Base-by-base conservation (phyloP, 1,140 invertebrate species). In the Philaenus spumarius region DNA sequence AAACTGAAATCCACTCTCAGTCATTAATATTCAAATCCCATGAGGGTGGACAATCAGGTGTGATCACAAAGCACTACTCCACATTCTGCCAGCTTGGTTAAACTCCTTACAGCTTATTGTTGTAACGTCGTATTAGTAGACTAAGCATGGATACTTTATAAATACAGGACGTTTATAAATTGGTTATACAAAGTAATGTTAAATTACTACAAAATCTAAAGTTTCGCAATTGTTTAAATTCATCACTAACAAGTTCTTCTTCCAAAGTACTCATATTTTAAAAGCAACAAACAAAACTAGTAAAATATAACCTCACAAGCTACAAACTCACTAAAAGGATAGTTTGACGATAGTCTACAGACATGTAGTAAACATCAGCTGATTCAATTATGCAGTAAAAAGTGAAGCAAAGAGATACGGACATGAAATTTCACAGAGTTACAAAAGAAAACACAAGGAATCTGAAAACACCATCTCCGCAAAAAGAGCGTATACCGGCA, bases 201-300 rank as follows among this genome's bases (percentile, higher is more conserved):
- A n/a, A n/a, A n/a, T n/a, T n/a, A n/a, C n/a, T n/a, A n/a, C n/a
- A n/a, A n/a, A n/a, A n/a, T 17, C 6, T 45, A 45, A 19, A 7
- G 19, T 7, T 45, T 45, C 15, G 12, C 7, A 45, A 45, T 15
- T 45, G 15, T 45, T 15, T 45, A 45, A 7, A 7, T 45, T 45
- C 42, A 45, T 45, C 42, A 45, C 42, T 45, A 9, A 45, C 42
- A 9, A 45, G 42, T 45, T 45, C 42, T 45, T 45, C 42, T n/a
- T n/a, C n/a, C 42, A 45, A 7, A 45, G 12, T 19, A 45, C 42
- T 45, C 42, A 45, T 45, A 7, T 17, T 45, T 7, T 9, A 9
- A 45, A 9, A 45, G 19, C 15, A 45, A 45, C 42, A 45, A 45
- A 45, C 15, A 45, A 45, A 45, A 45, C 7, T 17, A 45, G 7